Evolutionary conservation across 2,797 vertebrate genomes (phyloP), one percentile per base, ranked within the genome.

Genomic region (Paguma larvata): DNA sequence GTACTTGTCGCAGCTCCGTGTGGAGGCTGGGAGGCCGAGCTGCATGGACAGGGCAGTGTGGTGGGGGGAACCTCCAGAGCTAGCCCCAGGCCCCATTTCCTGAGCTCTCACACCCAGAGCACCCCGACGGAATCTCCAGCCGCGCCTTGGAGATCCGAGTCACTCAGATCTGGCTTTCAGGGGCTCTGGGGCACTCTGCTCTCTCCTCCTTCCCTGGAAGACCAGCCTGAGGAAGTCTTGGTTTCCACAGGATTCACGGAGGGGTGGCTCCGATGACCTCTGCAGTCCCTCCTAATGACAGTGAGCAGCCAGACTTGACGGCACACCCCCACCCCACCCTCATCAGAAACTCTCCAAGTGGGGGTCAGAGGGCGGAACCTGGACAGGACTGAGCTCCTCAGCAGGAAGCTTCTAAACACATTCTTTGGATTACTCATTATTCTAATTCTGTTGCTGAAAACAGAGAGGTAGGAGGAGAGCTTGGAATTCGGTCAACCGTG

Each of bases 371-470:
- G 84, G 86, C 30, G 15, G 87, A 92, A 67, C 38, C 70, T 1
- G 3, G 3, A 48, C 16, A 41, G 56, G 63, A 72, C 46, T 2
- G 15, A 38, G 34, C 14, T 16, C 38, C 44, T 84, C 19, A 67
- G 51, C 32, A 46, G 86, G 68, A 94, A 65, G 44, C 41, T 82
- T 41, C 38, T n/a, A 32, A 62, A 59, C 15, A 15, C 53, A 70
- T 84, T 94, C 82, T 56, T 85, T 10, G 62, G 25, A 79, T 92
- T 59, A n/a, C 27, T 94, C 63, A 48, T 85, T 48, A 18, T n/a
- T 44, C 5, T 62, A 19, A 73, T 51, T 70, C 84, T 48, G 63
- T 25, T 12, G 77, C 70, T 83, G 48, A 25, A 70, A 46, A 12
- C 92, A 59, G 32, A 87, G 63, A 32, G 63, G 65, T 44, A 85